Conservation (phyloP, 2,113 vertebrate genomes). For the Ciconia boyciana region DNA sequence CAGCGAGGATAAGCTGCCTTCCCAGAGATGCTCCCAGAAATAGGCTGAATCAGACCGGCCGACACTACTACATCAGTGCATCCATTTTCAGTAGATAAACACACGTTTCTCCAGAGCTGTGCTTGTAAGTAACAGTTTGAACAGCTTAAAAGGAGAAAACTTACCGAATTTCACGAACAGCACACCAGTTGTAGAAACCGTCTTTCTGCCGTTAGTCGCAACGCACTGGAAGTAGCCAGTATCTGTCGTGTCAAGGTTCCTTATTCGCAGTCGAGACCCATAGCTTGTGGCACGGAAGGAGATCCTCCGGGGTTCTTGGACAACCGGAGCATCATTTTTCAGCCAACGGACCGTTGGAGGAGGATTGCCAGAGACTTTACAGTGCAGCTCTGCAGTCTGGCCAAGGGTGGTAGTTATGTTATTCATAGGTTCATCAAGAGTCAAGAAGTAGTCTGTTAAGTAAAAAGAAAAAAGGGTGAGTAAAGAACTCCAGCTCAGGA, state of each 20-base stretch:
- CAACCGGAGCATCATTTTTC: constrained; percentile 95
- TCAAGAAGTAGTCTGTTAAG: constrained; percentile 82
- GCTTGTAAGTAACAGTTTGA: not conserved
- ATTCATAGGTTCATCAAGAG: constrained; percentile 92
- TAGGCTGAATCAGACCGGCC: not conserved
- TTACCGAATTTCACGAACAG: constrained; percentile 97
- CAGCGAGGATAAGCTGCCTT: not conserved
- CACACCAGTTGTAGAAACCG: constrained; percentile 92
- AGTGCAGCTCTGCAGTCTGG: constrained; percentile 91
- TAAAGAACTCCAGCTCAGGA: not conserved
- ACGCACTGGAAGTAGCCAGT: constrained; percentile 98
- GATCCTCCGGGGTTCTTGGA: constrained; percentile 90
- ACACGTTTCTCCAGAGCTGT: not conserved
- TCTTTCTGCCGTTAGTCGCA: constrained; percentile 85
- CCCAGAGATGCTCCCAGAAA: not conserved
- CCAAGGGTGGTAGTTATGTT: constrained; percentile 97
- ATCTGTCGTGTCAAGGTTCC: constrained; percentile 96
- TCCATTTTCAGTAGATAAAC: rapidly evolving
- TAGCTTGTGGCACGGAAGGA: constrained; percentile 86
- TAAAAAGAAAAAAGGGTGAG: not conserved
- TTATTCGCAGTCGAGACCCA: constrained; percentile 91
- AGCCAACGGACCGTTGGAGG: constrained; percentile 88
- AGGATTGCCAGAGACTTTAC: constrained; percentile 89
- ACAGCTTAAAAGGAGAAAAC: not conserved
- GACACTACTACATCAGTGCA: rapidly evolving